These are phyloP conservation scores for Sogatella furcifera DNA, from an alignment of 1,140 invertebrate species.

Conservation along the genomic window DNA sequence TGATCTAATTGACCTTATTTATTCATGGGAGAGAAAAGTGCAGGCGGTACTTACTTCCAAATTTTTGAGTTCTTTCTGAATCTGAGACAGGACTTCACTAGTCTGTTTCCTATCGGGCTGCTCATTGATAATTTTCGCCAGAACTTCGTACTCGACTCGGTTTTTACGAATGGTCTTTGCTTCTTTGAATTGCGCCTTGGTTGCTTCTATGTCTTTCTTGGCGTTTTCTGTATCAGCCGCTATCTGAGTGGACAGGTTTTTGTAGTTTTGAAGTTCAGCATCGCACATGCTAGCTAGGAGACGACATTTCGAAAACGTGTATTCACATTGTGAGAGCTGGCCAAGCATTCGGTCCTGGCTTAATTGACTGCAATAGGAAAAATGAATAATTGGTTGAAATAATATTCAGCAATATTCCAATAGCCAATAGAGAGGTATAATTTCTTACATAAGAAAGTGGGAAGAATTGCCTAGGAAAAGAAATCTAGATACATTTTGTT, in stretches of 20 bases:
- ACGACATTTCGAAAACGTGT: constrained; percentile 74
- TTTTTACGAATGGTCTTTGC: constrained; percentile 80
- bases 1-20: background rate
- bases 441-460: too few relatives aligned
- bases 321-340: constrained; percentile 78
- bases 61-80: constrained; percentile 60
- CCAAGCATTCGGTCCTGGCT: constrained; percentile 68
- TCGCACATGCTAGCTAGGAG: constrained; percentile 70
- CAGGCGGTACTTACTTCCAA: constrained; percentile 37
- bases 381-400: too few relatives aligned
- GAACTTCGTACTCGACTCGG: constrained; percentile 82
- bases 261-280: constrained; percentile 75
- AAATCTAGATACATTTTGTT: too few relatives aligned
- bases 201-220: constrained; percentile 60
- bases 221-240: constrained; percentile 62
- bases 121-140: constrained; percentile 80
- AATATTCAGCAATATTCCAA: too few relatives aligned
- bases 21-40: background rate
- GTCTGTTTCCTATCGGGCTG: constrained; percentile 83
- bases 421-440: too few relatives aligned
- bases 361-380: constrained; percentile 38
- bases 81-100: constrained; percentile 54
- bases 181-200: constrained; percentile 53
- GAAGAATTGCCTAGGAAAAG: too few relatives aligned
- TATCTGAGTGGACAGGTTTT: constrained; percentile 61